Evolutionary conservation across 2,113 vertebrate species (phyloP), one percentile per base, ranked within the genome.

Genomic region (Phrynosoma blainvillii): DNA sequence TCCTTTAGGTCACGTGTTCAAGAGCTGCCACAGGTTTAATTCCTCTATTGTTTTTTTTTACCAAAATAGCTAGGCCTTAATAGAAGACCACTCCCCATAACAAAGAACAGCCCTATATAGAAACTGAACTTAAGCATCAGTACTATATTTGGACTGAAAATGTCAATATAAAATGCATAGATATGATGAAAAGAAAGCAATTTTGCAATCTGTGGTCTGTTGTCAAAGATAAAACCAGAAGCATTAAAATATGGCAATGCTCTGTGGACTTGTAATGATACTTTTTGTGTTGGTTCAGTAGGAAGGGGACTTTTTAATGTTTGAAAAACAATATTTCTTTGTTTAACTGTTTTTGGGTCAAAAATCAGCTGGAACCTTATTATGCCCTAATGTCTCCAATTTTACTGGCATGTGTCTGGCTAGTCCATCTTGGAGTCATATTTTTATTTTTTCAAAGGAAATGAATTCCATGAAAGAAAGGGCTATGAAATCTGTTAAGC

Each of bases 371-470:
- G 2, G 47, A 84, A 56, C 21, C 32, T 87, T 89, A 86, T 84
- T 88, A 73, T 84, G 2, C 77, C 0, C 0, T 3, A 2, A 11
- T 27, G 86, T 91, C 83, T 23, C 73, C 20, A 70, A 27, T 78
- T 86, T 87, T 25, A 75, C 30, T 0, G 5, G 77, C 42, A 18
- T 70, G 36, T 16, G 36, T 56, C 21, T 0, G 0, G 32, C 77
- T 80, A 1, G 59, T 89, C 70, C 40, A n/a, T 0, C n/a, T 83
- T 75, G 5, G 54, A 79, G 56, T 13, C 13, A 30, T 10, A 30
- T 14, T 20, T 32, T 80, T 32, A 59, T 40, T 66, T 87, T 92
- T 3, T 85, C 89, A 70, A 87, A 91, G 86, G 25, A 1, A 30
- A 73, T 36, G 68, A 87, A 81, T 82, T 23, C 54, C 65, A 18